These are phyloP conservation scores for Tyria jacobaeae DNA, from an alignment of 2,888 invertebrate species.

Conservation along the genomic window DNA sequence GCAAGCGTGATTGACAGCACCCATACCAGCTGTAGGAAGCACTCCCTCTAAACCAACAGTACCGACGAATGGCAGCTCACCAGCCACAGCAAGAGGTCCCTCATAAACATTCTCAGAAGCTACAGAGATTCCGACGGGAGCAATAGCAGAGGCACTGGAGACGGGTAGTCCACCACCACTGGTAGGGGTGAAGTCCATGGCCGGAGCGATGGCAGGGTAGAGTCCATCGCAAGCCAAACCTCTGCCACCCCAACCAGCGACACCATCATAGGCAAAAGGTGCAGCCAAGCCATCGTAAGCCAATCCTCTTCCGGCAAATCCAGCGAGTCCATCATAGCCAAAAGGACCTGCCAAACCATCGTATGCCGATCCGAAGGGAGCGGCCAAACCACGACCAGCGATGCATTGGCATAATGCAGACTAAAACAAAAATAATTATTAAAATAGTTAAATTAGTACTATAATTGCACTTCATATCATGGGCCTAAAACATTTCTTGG, in stretches of 20 bases:
- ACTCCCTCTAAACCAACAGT: conserved; percentile 28
- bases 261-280: neutral
- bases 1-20: conserved; percentile 24
- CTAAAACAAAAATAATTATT: conserved; percentile 3
- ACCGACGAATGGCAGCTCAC: conserved; percentile 36
- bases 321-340: neutral
- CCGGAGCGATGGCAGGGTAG: neutral
- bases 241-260: conserved; percentile 25
- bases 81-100: conserved; percentile 28
- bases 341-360: conserved; percentile 1
- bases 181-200: conserved; percentile 29
- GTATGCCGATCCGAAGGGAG: neutral
- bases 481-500: too few species aligned
- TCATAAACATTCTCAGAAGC: conserved; percentile 41
- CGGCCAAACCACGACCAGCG: neutral
- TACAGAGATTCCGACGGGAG: conserved; percentile 55
- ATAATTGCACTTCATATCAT: too few species aligned
- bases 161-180: conserved; percentile 33
- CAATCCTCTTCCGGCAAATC: neutral
- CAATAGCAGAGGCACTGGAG: conserved; percentile 30
- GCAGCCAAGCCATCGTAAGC: conserved; percentile 11
- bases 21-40: conserved; percentile 30
- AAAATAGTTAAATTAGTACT: neutral
- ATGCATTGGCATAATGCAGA: conserved; percentile 5
- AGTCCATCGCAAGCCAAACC: conserved; percentile 31